A percentile compares a stretch with the other conserved stretches of the same genome.
Conservation (phyloP, 2,888 invertebrate genomes). For the Bombylius discolor region DNA sequence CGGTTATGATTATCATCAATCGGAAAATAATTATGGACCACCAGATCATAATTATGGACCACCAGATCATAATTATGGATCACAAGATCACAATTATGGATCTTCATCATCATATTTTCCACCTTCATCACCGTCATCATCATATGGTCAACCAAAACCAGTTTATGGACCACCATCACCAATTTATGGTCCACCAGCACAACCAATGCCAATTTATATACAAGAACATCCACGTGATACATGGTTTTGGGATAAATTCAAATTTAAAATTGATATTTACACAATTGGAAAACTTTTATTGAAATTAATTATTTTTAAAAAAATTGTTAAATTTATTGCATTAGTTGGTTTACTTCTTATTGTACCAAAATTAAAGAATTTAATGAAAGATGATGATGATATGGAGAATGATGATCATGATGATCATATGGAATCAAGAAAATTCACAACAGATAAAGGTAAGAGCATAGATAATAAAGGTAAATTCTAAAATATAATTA, state of each 20-base stretch:
- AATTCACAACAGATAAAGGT: constrained; percentile 25
- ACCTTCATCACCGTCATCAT: constrained; percentile 25
- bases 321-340: constrained; percentile 66
- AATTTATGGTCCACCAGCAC: constrained; percentile 32
- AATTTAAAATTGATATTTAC: constrained; percentile 55
- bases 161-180: constrained; percentile 37
- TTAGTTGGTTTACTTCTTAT: constrained; percentile 61
- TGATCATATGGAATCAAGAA: constrained; percentile 14
- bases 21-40: not conserved
- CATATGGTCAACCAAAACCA: constrained; percentile 38
- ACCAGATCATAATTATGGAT: not conserved
- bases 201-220: constrained; percentile 24
- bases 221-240: constrained; percentile 26
- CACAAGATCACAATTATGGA: not conserved
- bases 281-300: constrained; percentile 61
- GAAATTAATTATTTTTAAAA: constrained; percentile 66
- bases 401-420: not conserved
- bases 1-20: not conserved
- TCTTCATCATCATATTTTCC: not conserved
- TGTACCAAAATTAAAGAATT: constrained; percentile 49
- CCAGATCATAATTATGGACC: not conserved
- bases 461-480: not conserved
- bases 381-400: constrained; percentile 25
- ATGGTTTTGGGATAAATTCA: constrained; percentile 52
- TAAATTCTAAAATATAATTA: too few species aligned